Percentiles rank a stretch among this genome's conserved stretches.
Evolutionary conservation across 2,797 vertebrate genomes (phyloP).

Genomic region (Platyrinchus mystaceus): DNA sequence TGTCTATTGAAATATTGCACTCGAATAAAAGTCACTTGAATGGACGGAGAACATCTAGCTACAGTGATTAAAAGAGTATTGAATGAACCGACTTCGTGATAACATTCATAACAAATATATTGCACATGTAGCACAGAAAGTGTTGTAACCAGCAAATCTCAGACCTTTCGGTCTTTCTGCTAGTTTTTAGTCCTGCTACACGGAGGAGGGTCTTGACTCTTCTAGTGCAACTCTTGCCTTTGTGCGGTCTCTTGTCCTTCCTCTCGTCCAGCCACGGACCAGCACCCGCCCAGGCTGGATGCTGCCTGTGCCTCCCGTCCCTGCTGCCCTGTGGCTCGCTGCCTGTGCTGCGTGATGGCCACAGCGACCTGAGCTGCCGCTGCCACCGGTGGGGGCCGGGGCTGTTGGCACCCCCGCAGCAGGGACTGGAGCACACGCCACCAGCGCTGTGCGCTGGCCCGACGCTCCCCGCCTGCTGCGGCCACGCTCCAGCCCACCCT

Average conservation of each 20-base stretch:
- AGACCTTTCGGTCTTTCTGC: conserved; percentile 23
- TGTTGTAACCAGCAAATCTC: conserved; percentile 62
- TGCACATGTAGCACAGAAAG: conserved; percentile 80
- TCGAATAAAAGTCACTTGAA: conserved; percentile 78
- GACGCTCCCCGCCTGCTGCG: not conserved
- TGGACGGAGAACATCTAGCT: conserved; percentile 77
- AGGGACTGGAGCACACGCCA: accelerated
- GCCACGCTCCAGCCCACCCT: not conserved
- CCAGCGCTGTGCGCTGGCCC: accelerated
- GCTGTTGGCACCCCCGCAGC: not conserved
- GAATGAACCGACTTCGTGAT: conserved; percentile 67
- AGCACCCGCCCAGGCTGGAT: not conserved
- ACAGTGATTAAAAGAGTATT: conserved; percentile 71
- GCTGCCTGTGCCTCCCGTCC: not conserved
- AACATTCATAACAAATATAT: conserved; percentile 86
- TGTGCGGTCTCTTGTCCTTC: conserved; percentile 9
- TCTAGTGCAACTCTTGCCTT: conserved; percentile 69
- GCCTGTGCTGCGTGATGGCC: not conserved
- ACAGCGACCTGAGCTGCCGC: not conserved
- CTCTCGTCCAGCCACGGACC: not conserved
- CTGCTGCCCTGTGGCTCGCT: not conserved
- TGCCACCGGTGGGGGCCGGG: not conserved
- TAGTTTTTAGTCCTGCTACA: conserved; percentile 61
- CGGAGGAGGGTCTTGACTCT: conserved; percentile 69
- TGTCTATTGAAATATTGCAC: conserved; percentile 80